Evolutionary conservation across 1,140 invertebrate genomes (phyloP), one percentile per base, ranked within the genome.

Genomic region (Rhopalosiphum padi): DNA sequence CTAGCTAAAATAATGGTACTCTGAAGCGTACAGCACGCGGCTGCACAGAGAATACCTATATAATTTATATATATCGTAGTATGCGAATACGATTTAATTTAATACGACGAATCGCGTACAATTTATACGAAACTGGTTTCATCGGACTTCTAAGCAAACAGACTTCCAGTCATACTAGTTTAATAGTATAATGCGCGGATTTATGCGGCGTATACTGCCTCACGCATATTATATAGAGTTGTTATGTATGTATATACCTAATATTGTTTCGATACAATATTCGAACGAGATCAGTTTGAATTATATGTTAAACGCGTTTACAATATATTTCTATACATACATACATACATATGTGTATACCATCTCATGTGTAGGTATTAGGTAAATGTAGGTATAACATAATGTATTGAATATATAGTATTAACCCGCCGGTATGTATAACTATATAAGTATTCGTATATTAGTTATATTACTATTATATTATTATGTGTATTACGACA

Each of bases 141-240:
- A 37, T 25, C 37, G 37, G 22, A 37, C 35, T 41, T 85, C 37
- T 85, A 41, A 85, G 82, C 82, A 85, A 85, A 85, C 82, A 85
- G 82, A 85, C 82, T 85, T 85, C 82, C 82, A 43, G 37, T 43
- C 37, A 41, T 85, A 85, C 22, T 85, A 85, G 60, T 68, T 68
- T 30, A 68, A 68, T 68, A 68, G 30, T n/a, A 68, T 68, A 68
- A 68, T 68, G 60, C 60, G 60, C 11, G 30, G 11, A n/a, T 68
- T 68, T 68, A 30, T 68, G n/a, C 60, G 60, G 60, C 60, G 55
- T 30, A 25, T 9, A 60, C 55, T 7, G 8, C 55, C 15, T 51
- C 18, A 11, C n/a, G 25, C 60, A 30, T 68, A 68, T 68, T 15
- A 68, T 60, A 68, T 68, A 68, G 30, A 68, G 60, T n/a, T 15